phyloP scores from a whole-genome alignment of 2,888 invertebrate species.

The Diabrotica balteata region DNA sequence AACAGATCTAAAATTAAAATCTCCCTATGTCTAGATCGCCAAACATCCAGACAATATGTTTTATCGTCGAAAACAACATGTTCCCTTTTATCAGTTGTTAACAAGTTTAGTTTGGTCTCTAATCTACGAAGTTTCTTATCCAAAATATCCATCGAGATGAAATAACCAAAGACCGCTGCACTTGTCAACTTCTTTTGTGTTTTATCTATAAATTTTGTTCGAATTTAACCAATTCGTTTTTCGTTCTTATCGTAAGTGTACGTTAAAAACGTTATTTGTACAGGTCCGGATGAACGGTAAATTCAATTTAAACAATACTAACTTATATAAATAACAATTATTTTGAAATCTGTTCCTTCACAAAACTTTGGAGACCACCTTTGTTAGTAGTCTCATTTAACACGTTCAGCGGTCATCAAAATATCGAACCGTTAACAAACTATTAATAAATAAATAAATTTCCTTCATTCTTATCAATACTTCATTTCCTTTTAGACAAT shows the following conservation, averaged over 20 bases:
- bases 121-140: conserved; percentile 43
- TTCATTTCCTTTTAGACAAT: too few relatives aligned
- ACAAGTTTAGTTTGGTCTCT: conserved; percentile 21
- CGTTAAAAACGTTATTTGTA: conserved; percentile 2
- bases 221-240: conserved; percentile 44
- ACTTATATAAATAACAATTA: too few relatives aligned
- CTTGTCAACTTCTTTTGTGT: conserved; percentile 57
- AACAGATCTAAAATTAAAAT: conserved; percentile 60
- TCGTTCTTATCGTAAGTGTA: conserved; percentile 40
- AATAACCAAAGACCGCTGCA: conserved; percentile 48
- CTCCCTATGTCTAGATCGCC: conserved; percentile 53
- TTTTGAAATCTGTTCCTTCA: too few relatives aligned
- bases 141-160: conserved; percentile 44
- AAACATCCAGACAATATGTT: conserved; percentile 55
- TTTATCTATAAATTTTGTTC: conserved; percentile 53
- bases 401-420: too few relatives aligned
- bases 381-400: too few relatives aligned
- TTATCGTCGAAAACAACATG: conserved; percentile 26
- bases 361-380: too few relatives aligned
- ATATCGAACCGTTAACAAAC: too few relatives aligned
- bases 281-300: too few relatives aligned
- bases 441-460: too few relatives aligned
- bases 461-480: too few relatives aligned
- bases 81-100: conserved; percentile 26
- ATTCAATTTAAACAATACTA: too few relatives aligned